phyloP scores from a whole-genome alignment of 2,888 invertebrate species.

The Steinernema scapterisci region DNA sequence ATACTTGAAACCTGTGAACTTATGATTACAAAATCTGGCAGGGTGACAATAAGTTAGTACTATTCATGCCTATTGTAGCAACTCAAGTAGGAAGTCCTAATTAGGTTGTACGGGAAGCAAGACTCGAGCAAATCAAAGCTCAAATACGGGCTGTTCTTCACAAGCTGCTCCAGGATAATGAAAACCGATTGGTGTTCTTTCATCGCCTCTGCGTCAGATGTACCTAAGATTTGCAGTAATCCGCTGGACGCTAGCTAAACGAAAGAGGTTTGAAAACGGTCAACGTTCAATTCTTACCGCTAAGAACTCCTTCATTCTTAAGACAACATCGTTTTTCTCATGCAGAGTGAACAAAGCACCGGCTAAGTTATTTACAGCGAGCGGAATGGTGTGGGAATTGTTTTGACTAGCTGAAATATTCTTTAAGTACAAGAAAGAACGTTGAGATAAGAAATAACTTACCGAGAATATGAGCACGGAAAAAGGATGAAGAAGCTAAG shows the following conservation, averaged over 20 bases:
- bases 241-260: constrained; percentile 87
- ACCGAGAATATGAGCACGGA: constrained; percentile 70
- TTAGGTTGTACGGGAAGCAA: constrained; percentile 96
- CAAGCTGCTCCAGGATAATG: constrained; percentile 89
- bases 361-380: constrained; percentile 92
- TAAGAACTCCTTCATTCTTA: constrained; percentile 91
- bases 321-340: constrained; percentile 92
- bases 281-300: constrained; percentile 71
- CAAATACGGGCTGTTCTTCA: constrained; percentile 94
- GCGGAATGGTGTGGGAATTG: constrained; percentile 96
- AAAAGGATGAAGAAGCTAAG: constrained; percentile 67
- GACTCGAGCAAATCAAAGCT: constrained; percentile 98
- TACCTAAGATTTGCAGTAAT: constrained; percentile 80
- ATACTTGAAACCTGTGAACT: not conserved
- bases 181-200: constrained; percentile 95
- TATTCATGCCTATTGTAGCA: constrained; percentile 46
- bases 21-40: no score
- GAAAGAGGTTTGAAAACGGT: not conserved
- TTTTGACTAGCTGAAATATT: constrained; percentile 82
- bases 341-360: constrained; percentile 95
- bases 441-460: constrained; percentile 26
- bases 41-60: not conserved
- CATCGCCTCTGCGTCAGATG: constrained; percentile 76
- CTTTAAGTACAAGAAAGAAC: constrained; percentile 36
- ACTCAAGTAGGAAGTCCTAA: constrained; percentile 91